Percentiles rank a stretch among this genome's conserved stretches.
Conservation (phyloP, 2,797 vertebrate species). For the Remorina albescens region DNA sequence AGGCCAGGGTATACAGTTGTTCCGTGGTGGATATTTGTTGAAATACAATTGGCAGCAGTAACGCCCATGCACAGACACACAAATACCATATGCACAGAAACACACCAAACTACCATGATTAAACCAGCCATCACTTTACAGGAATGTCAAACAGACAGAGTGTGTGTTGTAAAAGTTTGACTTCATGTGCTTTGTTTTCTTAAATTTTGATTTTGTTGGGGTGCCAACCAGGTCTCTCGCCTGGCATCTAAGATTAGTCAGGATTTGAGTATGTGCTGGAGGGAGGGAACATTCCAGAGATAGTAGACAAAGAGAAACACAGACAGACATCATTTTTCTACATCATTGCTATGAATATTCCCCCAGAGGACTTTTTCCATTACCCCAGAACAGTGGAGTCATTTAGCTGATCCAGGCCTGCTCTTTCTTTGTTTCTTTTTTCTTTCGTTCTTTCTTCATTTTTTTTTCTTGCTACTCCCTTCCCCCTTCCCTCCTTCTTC, state of each 20-base stretch:
- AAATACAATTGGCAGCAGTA: slow-evolving; percentile 41
- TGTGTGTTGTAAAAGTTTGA: slow-evolving; percentile 7
- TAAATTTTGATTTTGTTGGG: neutral
- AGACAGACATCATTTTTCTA: slow-evolving; percentile 80
- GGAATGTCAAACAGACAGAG: slow-evolving; percentile 15
- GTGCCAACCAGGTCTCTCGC: neutral
- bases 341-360: slow-evolving; percentile 88
- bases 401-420: slow-evolving; percentile 80
- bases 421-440: slow-evolving; percentile 49
- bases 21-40: slow-evolving; percentile 51
- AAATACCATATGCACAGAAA: slow-evolving; percentile 31
- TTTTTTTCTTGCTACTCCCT: slow-evolving; percentile 4
- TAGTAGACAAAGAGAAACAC: slow-evolving; percentile 62
- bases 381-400: slow-evolving; percentile 84
- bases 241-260: neutral
- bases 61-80: slow-evolving; percentile 25
- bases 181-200: neutral
- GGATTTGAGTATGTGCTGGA: slow-evolving; percentile 25
- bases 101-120: slow-evolving; percentile 58
- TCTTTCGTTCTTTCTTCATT: slow-evolving; percentile 3
- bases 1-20: slow-evolving; percentile 29
- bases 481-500: slow-evolving; percentile 42
- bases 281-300: slow-evolving; percentile 61
- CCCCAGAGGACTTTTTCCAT: slow-evolving; percentile 91
- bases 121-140: slow-evolving; percentile 72